Evolutionary conservation across 2,888 invertebrate species (phyloP), one percentile per base, ranked within the genome.

Genomic region (Diarsia mendica): DNA sequence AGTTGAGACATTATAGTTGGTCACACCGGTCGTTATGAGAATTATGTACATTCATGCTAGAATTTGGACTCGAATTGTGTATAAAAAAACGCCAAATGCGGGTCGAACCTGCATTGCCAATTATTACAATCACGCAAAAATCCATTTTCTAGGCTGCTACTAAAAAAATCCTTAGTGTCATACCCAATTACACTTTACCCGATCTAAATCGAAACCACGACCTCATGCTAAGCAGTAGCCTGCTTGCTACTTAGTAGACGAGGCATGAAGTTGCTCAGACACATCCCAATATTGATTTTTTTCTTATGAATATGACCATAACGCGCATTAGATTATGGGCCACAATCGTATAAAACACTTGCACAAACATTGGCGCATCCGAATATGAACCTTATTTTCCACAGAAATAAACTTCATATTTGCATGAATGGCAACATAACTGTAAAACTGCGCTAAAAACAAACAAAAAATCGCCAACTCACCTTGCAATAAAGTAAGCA

Each of bases 401-500:
- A 61, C 18, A 1, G 5, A 0, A 39, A 11, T 39, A 61, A 39
- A 20, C 20, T 39, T 18, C 44, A 63, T 13, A 63, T 44, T 44
- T n/a, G n/a, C n/a, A n/a, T n/a, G n/a, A n/a, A n/a, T n/a, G n/a
- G n/a, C n/a, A n/a, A n/a, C n/a, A n/a, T n/a, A n/a, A n/a, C n/a
- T n/a, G n/a, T n/a, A n/a, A n/a, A n/a, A n/a, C n/a, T n/a, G n/a
- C n/a, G n/a, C n/a, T n/a, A n/a, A 58, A 28, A 8, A n/a, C 4
- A 23, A 0, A 39, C 39, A 23, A 70, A 28, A 28, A 15, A 28
- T 1, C 0, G 2, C 3, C 0, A 4, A 89, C 91, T 74, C 3
- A 92, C 98, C 99, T 95, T 99, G 99, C 82, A 99, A 96, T 85
- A 99, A 97, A 2, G 99, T 99, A 51, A 99, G 96, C 84, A 98